Conservation (phyloP, 2,113 vertebrate genomes). For the Centrocercus urophasianus region DNA sequence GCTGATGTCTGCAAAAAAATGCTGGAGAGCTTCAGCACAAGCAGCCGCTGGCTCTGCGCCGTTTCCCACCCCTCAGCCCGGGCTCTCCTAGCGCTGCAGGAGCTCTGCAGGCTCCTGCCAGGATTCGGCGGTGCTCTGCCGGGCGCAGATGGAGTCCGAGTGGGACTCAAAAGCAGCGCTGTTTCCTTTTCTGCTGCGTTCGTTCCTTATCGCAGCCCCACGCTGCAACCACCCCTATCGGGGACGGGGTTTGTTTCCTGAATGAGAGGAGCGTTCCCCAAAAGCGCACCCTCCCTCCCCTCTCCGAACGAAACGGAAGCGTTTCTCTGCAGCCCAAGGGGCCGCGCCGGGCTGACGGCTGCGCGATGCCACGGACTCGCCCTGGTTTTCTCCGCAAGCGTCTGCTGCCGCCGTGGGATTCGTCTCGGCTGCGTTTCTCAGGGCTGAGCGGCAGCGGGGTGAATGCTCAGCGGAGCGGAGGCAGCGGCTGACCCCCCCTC, state of each 20-base stretch:
- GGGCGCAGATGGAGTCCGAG: rapidly evolving
- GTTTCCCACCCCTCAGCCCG: neutral
- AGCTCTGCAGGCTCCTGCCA: neutral
- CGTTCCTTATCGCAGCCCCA: neutral
- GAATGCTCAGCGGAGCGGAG: constrained; percentile 55
- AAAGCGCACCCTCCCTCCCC: rapidly evolving
- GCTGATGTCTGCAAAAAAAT: constrained; percentile 69
- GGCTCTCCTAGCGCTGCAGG: neutral
- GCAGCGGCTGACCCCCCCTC: constrained; percentile 27
- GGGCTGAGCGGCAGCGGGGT: rapidly evolving
- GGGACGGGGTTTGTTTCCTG: constrained; percentile 6
- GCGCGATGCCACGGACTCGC: rapidly evolving
- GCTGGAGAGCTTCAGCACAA: constrained; percentile 33
- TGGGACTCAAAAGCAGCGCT: neutral
- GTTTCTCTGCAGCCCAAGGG: rapidly evolving
- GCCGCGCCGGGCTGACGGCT: rapidly evolving
- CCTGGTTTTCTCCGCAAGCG: neutral
- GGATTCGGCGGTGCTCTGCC: neutral
- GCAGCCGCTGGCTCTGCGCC: constrained; percentile 22
- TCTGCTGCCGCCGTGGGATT: constrained; percentile 10
- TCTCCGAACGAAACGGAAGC: rapidly evolving
- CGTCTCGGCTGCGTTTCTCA: neutral
- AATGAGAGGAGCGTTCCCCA: neutral
- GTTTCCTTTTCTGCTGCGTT: neutral
- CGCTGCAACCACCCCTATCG: neutral